phyloP scores from a whole-genome alignment of 2,797 vertebrate species.

The Pteronotus mesoamericanus region DNA sequence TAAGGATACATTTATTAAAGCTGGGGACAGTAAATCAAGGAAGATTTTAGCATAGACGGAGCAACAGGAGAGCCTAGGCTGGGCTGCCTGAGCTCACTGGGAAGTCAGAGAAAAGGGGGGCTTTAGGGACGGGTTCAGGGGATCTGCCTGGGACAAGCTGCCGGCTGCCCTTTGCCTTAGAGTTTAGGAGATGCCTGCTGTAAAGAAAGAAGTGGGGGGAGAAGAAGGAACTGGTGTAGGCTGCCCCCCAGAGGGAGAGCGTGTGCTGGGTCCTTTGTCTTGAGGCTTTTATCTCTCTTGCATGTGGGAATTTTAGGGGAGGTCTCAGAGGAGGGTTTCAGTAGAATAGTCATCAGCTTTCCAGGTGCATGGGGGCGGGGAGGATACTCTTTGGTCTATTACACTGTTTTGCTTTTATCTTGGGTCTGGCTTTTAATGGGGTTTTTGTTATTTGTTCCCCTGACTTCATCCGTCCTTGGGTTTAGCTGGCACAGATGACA shows the following conservation, averaged over 20 bases:
- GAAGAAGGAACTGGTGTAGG: too few relatives aligned
- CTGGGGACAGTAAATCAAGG: neutral
- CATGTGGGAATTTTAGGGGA: too few relatives aligned
- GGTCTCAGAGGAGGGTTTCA: too few relatives aligned
- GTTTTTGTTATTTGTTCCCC: neutral
- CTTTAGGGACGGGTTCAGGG: neutral
- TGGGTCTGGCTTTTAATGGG: neutral
- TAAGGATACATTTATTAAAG: neutral
- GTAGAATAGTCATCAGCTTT: too few relatives aligned
- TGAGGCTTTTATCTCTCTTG: too few relatives aligned
- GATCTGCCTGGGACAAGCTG: neutral
- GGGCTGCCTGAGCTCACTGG: neutral
- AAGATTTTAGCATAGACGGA: neutral
- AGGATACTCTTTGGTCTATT: neutral
- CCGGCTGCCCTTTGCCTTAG: too few relatives aligned
- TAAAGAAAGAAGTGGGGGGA: too few relatives aligned
- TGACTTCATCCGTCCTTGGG: neutral
- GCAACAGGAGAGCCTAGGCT: neutral
- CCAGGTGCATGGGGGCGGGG: too few relatives aligned
- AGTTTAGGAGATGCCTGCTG: too few relatives aligned
- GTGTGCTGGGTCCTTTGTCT: too few relatives aligned
- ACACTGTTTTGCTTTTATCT: neutral
- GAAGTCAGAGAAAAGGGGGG: neutral
- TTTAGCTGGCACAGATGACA: neutral
- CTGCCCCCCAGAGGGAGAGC: too few relatives aligned